Evolutionary conservation across 2,797 vertebrate species (phyloP).

Genomic region (Rhinogobio ventralis): DNA sequence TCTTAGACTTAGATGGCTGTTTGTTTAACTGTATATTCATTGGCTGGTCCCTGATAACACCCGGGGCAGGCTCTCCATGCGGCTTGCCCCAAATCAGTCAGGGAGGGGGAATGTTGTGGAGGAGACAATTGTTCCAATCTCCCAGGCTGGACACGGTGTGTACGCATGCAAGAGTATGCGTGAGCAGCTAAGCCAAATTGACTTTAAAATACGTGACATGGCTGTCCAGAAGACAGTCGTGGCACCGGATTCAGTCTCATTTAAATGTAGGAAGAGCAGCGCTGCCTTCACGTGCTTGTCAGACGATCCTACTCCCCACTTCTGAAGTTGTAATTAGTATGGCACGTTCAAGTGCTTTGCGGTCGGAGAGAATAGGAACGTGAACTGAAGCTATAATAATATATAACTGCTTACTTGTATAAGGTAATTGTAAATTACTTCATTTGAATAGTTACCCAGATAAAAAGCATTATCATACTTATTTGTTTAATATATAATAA

Average conservation of each 20-base stretch:
- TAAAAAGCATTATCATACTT: background rate
- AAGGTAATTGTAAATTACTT: background rate
- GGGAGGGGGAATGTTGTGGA: slow-evolving; percentile 46
- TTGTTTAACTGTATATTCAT: slow-evolving; percentile 75
- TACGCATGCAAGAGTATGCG: slow-evolving; percentile 10
- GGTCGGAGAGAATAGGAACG: slow-evolving; percentile 5
- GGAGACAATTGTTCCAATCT: slow-evolving; percentile 59
- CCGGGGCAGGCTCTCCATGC: slow-evolving; percentile 49
- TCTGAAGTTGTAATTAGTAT: slow-evolving; percentile 17
- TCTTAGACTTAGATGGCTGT: slow-evolving; percentile 70
- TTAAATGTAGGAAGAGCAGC: slow-evolving; percentile 36
- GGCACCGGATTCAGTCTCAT: slow-evolving; percentile 40
- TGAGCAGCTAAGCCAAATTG: slow-evolving; percentile 52
- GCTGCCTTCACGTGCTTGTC: background rate
- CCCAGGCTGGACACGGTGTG: slow-evolving; percentile 15
- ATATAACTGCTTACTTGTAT: no score
- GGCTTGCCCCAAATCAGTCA: slow-evolving; percentile 54
- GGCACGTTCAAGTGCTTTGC: background rate
- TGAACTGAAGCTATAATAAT: background rate
- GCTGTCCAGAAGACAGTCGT: slow-evolving; percentile 32
- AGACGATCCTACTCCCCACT: background rate
- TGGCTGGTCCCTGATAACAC: slow-evolving; percentile 70
- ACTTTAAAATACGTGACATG: slow-evolving; percentile 62
- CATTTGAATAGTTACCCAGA: background rate
- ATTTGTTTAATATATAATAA: background rate